phyloP scores from a whole-genome alignment of 2,113 vertebrate genomes.

The Indicator indicator region DNA sequence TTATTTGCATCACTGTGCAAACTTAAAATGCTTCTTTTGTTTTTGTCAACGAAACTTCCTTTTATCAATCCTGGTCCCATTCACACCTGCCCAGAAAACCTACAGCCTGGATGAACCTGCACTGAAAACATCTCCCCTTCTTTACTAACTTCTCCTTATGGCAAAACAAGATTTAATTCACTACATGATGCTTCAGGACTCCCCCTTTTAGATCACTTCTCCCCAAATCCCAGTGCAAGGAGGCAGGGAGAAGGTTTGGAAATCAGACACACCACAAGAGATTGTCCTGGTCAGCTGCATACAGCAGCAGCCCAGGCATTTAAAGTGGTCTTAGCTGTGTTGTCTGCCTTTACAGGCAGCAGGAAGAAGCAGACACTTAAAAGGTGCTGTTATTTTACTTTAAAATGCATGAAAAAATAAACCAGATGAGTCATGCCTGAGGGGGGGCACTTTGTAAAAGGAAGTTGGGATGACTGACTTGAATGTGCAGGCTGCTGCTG shows the following conservation, averaged over 20 bases:
- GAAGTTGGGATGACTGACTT: not conserved
- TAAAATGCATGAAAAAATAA: not conserved
- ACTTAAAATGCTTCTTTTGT: not conserved
- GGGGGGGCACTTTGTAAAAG: not conserved
- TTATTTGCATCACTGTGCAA: not conserved
- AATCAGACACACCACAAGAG: not conserved
- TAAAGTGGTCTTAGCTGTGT: not conserved
- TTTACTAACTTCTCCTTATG: not conserved
- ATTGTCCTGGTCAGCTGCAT: not conserved
- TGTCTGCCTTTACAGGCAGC: not conserved
- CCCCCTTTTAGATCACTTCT: not conserved
- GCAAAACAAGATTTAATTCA: not conserved
- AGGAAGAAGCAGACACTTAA: not conserved
- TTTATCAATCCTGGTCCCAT: not conserved
- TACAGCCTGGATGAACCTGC: not conserved
- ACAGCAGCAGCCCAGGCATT: accelerated
- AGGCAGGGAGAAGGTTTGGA: not conserved
- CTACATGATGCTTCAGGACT: not conserved
- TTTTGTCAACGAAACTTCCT: not conserved
- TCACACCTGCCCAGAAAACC: not conserved
- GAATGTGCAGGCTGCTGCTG: not conserved
- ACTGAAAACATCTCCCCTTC: not conserved
- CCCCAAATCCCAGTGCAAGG: not conserved
- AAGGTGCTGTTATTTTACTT: not conserved
- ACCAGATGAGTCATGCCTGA: not conserved